Evolutionary conservation across 1,140 invertebrate species (phyloP).

Genomic region (Drosophila bipectinata): DNA sequence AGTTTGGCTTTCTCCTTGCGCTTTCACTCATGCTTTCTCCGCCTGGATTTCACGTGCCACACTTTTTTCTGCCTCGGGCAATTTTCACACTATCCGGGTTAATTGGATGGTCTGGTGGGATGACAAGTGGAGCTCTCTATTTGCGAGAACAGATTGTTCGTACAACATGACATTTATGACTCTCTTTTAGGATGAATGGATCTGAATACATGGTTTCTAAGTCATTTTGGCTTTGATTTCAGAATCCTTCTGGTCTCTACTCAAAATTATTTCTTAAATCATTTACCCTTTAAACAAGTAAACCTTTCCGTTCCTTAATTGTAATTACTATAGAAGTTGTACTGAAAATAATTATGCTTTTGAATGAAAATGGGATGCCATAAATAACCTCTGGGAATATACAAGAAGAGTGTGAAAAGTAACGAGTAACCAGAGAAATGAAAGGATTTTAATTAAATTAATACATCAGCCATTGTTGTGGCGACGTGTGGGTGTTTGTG

Average conservation of each 20-base stretch:
- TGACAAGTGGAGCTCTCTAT: conserved; percentile 20
- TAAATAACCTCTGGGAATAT: conserved; percentile 33
- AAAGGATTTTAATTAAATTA: conserved; percentile 82
- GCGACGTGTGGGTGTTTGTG: conserved; percentile 20
- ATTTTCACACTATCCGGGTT: conserved; percentile 37
- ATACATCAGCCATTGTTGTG: conserved; percentile 70
- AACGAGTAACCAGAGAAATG: conserved; percentile 48
- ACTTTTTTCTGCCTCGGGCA: conserved; percentile 31
- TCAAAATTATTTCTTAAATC: not conserved
- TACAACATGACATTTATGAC: conserved; percentile 21
- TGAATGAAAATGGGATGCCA: conserved; percentile 22
- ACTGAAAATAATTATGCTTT: conserved; percentile 24
- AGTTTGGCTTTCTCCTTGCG: not conserved
- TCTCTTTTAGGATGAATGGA: not conserved
- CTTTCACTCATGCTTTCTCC: conserved; percentile 26
- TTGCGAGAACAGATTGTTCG: conserved; percentile 14
- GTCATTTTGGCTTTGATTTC: not conserved
- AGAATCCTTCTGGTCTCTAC: not conserved
- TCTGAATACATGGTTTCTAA: not conserved
- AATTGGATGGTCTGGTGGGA: conserved; percentile 34
- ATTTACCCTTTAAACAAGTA: not conserved
- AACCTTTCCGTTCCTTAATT: not conserved
- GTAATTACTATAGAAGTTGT: conserved; percentile 1
- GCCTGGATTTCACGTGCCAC: conserved; percentile 25
- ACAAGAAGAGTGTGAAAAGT: conserved; percentile 7